phyloP scores from a whole-genome alignment of 35 echinoderm and acorn worm genomes.

The Strongylocentrotus purpuratus region DNA sequence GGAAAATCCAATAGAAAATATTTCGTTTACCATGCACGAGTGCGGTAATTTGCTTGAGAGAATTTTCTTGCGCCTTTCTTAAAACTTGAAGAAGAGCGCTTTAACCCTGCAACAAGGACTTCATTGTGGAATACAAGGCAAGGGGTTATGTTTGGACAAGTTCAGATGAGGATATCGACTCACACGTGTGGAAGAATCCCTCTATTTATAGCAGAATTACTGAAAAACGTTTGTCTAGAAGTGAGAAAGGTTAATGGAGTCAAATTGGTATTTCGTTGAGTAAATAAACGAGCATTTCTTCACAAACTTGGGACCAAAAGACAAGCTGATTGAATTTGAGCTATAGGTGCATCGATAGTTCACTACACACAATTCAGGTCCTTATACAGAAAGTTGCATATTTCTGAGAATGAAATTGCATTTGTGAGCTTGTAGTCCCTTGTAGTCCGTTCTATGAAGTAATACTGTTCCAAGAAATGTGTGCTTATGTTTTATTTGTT shows the following conservation, averaged over 20 bases:
- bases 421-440: no score
- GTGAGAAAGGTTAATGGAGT: background rate
- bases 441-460: no score
- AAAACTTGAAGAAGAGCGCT: background rate
- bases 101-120: background rate
- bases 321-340: background rate
- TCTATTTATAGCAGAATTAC: background rate
- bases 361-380: no score
- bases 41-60: no score
- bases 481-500: no score
- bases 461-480: no score
- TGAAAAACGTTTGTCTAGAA: background rate
- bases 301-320: background rate
- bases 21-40: no score
- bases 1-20: no score
- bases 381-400: background rate
- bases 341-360: no score
- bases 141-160: constrained; percentile 8
- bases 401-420: no score
- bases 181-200: background rate
- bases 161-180: background rate
- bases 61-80: no score
- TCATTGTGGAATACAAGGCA: background rate
- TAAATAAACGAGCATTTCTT: background rate
- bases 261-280: background rate